These are phyloP conservation scores for Chrysoperla carnea DNA, from an alignment of 1,140 invertebrate species.

Conservation along the genomic window DNA sequence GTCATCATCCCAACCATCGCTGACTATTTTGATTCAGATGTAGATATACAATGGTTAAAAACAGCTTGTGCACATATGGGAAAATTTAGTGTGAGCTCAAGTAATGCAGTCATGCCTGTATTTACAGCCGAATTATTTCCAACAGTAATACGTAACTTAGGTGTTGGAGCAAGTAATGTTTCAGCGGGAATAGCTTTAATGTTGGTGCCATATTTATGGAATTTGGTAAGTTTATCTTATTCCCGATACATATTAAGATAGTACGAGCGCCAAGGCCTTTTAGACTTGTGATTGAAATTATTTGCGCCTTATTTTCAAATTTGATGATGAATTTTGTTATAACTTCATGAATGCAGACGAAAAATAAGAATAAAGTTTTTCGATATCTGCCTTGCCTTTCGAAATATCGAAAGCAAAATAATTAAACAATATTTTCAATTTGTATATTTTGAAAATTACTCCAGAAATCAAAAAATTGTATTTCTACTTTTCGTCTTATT, in stretches of 20 bases:
- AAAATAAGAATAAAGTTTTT: no score
- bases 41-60: slow-evolving; percentile 21
- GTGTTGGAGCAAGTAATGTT: slow-evolving; percentile 50
- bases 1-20: slow-evolving; percentile 11
- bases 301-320: no score
- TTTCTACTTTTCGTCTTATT: no score
- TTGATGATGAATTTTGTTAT: no score
- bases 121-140: slow-evolving; percentile 58
- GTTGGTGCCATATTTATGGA: slow-evolving; percentile 52
- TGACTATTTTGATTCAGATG: slow-evolving; percentile 9
- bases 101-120: slow-evolving; percentile 52
- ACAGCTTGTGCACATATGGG: slow-evolving; percentile 26
- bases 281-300: neutral
- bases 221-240: slow-evolving; percentile 33
- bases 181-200: slow-evolving; percentile 48
- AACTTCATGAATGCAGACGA: no score
- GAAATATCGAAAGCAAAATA: no score
- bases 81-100: slow-evolving; percentile 48
- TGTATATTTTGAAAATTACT: neutral
- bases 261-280: neutral
- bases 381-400: neutral
- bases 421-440: no score
- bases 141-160: slow-evolving; percentile 50
- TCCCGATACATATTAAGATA: neutral
- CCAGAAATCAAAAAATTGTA: no score